These are phyloP conservation scores for Sebastes flavidus DNA, from an alignment of 2,797 vertebrate species.

Conservation along the genomic window DNA sequence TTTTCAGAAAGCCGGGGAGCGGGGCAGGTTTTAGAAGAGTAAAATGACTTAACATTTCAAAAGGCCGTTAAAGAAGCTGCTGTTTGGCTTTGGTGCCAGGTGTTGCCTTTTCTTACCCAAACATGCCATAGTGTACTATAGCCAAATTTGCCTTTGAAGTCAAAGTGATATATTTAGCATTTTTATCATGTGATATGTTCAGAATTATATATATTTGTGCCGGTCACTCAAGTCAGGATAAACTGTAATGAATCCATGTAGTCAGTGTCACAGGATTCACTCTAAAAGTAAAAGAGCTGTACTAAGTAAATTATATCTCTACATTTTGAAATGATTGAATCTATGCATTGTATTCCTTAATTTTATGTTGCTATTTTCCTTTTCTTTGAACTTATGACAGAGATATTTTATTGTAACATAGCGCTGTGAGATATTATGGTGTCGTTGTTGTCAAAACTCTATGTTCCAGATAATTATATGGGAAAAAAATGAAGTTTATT, in stretches of 20 bases:
- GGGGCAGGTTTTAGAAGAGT: slow-evolving; percentile 12
- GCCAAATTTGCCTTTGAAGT: slow-evolving; percentile 79
- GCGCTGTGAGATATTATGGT: slow-evolving; percentile 90
- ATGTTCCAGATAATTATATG: slow-evolving; percentile 88
- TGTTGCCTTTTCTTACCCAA: slow-evolving; percentile 75
- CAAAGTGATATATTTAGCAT: slow-evolving; percentile 70
- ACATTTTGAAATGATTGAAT: slow-evolving; percentile 90
- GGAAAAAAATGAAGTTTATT: slow-evolving; percentile 86
- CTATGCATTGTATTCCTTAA: slow-evolving; percentile 94
- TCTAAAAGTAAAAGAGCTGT: slow-evolving; percentile 76
- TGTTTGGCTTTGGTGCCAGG: slow-evolving; percentile 68
- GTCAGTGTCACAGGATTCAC: slow-evolving; percentile 73
- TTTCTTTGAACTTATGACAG: slow-evolving; percentile 89
- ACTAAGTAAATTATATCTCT: slow-evolving; percentile 88
- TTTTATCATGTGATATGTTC: slow-evolving; percentile 73
- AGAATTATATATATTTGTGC: slow-evolving; percentile 75
- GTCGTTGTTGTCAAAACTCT: slow-evolving; percentile 90
- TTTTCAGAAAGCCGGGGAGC: slow-evolving; percentile 9
- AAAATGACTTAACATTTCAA: slow-evolving; percentile 55
- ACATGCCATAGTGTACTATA: slow-evolving; percentile 75
- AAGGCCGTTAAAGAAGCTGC: slow-evolving; percentile 66
- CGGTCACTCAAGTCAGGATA: slow-evolving; percentile 81
- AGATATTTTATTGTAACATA: slow-evolving; percentile 93
- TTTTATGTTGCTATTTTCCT: slow-evolving; percentile 83
- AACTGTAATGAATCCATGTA: slow-evolving; percentile 76